phyloP scores from a whole-genome alignment of 2,888 invertebrate species.

The Spisula subtruncata region DNA sequence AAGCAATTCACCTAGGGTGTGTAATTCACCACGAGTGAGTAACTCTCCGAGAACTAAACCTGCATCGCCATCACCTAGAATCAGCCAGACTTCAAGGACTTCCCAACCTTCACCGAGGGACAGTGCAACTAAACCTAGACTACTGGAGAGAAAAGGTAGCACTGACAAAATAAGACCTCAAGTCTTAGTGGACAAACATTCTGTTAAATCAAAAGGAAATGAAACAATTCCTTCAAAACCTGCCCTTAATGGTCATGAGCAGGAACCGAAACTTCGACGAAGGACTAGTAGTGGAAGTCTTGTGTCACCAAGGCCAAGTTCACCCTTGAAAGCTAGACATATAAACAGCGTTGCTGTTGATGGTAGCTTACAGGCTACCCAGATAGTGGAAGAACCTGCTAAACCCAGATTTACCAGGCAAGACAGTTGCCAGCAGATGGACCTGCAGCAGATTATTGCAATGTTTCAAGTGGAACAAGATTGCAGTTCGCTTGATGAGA shows the following conservation, averaged over 20 bases:
- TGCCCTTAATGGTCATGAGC: conserved; percentile 41
- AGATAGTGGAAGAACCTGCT: conserved; percentile 54
- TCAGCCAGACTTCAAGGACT: conserved; percentile 7
- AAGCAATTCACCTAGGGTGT: conserved; percentile 52
- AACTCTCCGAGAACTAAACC: conserved; percentile 47
- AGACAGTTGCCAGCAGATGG: conserved; percentile 61
- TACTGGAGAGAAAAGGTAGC: conserved; percentile 32
- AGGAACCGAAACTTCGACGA: conserved; percentile 36
- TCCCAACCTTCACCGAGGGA: conserved; percentile 56
- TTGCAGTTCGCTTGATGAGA: background rate
- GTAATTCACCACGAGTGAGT: conserved; percentile 46
- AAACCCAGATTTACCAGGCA: conserved; percentile 31
- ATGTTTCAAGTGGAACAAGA: conserved; percentile 25
- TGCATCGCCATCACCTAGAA: conserved; percentile 44
- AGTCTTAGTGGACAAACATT: conserved; percentile 19
- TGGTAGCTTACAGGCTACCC: conserved; percentile 37
- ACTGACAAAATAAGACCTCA: conserved; percentile 46
- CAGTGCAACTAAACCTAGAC: conserved; percentile 28
- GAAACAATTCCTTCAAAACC: conserved; percentile 26
- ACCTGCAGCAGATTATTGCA: conserved; percentile 56
- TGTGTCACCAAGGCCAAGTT: conserved; percentile 55
- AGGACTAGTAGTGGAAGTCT: conserved; percentile 51
- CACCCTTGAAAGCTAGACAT: conserved; percentile 48
- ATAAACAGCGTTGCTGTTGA: conserved; percentile 33
- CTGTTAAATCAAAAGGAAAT: conserved; percentile 23